phyloP scores from a whole-genome alignment of 2,113 vertebrate genomes.

The Halcyon malimbica region DNA sequence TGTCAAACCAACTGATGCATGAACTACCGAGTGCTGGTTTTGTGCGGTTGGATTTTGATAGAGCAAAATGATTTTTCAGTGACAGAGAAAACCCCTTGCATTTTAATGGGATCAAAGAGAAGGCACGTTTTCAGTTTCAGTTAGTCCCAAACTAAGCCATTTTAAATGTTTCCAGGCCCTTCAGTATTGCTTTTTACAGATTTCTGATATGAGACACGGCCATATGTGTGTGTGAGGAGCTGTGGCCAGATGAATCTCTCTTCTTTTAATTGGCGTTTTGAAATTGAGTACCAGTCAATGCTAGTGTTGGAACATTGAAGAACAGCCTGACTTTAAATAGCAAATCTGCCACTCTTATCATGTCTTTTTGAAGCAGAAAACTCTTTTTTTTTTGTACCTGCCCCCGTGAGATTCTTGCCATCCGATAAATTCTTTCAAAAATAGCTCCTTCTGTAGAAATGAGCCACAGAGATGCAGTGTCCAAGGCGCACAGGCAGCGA shows the following conservation, averaged over 20 bases:
- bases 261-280: neutral
- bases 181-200: neutral
- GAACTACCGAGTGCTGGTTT: neutral
- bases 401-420: neutral
- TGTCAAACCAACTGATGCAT: neutral
- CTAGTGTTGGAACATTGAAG: neutral
- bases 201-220: neutral
- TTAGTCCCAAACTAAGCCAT: neutral
- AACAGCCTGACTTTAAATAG: neutral
- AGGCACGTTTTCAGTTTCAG: neutral
- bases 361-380: neutral
- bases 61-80: neutral
- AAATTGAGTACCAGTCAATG: neutral
- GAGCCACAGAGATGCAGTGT: neutral
- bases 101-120: neutral
- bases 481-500: accelerated
- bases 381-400: neutral
- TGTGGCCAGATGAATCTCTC: neutral
- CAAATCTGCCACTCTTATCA: neutral
- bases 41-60: neutral
- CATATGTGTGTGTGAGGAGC: neutral
- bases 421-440: neutral
- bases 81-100: neutral
- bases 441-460: neutral
- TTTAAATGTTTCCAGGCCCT: neutral